Base-by-base conservation (phyloP, 2,888 invertebrate species). In the Aspidapion aeneum region DNA sequence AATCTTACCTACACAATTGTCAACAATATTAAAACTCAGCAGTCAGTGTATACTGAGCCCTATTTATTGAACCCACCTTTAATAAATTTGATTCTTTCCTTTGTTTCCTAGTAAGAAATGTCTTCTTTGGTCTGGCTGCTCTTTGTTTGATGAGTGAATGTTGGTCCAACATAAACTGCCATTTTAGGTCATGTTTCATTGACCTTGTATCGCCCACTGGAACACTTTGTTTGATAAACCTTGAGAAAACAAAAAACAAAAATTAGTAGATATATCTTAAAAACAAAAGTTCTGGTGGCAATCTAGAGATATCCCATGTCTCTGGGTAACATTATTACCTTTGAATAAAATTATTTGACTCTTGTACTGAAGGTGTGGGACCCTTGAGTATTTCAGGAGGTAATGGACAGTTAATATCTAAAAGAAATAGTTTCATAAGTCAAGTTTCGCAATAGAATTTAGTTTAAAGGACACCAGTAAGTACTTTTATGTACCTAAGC, bases 11-110 rank as follows among this genome's bases (percentile, higher is more conserved):
- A n/a, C n/a, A n/a, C n/a, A n/a, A n/a, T n/a, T n/a, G n/a, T n/a
- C n/a, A n/a, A n/a, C n/a, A n/a, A n/a, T n/a, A n/a, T n/a, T n/a
- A n/a, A n/a, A n/a, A n/a, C n/a, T n/a, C n/a, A n/a, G n/a, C n/a
- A n/a, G n/a, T n/a, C n/a, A n/a, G n/a, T n/a, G n/a, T n/a, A n/a
- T n/a, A n/a, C n/a, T n/a, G n/a, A n/a, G n/a, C n/a, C n/a, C n/a
- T n/a, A n/a, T n/a, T n/a, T 35, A 35, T 35, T 35, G 3, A 12
- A 35, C 35, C 3, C 3, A 35, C 35, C 59, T 83, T 83, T 71
- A 88, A 85, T 19, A 92, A 81, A 18, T 89, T 87, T 1, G 91
- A 74, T 1, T 80, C 70, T 62, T 84, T 83, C 66, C 86, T 85
- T 72, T 89, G 86, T 66, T 83, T 83, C 16, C 72, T 63, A 1